Conservation (phyloP, 2,888 invertebrate species). For the Argyresthia goedartella region DNA sequence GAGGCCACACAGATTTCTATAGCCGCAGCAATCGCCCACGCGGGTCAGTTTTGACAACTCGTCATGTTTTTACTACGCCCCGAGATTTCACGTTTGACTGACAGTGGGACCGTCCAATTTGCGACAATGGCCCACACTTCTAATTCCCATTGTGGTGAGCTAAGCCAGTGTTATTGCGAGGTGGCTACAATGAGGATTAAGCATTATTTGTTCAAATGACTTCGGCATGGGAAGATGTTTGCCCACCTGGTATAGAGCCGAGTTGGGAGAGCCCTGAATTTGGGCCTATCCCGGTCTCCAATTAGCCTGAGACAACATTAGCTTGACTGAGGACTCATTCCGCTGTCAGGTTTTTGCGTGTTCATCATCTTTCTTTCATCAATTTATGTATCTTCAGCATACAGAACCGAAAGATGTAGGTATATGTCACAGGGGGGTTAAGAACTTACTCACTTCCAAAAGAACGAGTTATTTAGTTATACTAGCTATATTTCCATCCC, state of each 20-base stretch:
- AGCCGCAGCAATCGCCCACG: background rate
- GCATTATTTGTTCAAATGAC: constrained; percentile 61
- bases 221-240: constrained; percentile 33
- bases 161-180: constrained; percentile 56
- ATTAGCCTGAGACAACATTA: background rate
- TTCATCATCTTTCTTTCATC: no score
- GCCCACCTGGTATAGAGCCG: constrained; percentile 20
- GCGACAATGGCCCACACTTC: constrained; percentile 38
- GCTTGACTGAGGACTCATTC: no score
- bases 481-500: no score
- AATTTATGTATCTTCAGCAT: no score
- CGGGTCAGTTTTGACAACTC: constrained; percentile 4
- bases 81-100: background rate
- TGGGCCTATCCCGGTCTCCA: background rate
- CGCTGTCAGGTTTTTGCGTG: no score
- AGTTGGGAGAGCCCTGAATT: background rate
- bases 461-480: no score
- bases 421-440: no score
- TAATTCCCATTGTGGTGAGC: constrained; percentile 53
- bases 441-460: no score
- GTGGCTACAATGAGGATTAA: constrained; percentile 52
- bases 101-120: background rate
- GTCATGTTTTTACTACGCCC: constrained; percentile 5
- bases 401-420: no score
- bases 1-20: constrained; percentile 3